These are phyloP conservation scores for Synergus laeviventris DNA, from an alignment of 2,888 invertebrate species.

Conservation along the genomic window DNA sequence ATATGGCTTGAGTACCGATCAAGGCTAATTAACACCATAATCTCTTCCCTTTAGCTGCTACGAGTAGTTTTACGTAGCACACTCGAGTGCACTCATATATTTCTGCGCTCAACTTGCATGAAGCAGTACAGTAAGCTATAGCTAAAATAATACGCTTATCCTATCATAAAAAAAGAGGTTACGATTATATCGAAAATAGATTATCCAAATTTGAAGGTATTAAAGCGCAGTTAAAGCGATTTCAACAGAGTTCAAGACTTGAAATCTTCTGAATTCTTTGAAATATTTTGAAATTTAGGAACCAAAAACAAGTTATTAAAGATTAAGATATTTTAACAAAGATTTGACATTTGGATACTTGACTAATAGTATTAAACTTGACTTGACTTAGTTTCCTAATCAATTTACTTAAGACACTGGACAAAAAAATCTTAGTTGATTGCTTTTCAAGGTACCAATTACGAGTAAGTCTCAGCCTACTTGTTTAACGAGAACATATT, in stretches of 20 bases:
- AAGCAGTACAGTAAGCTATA: neutral
- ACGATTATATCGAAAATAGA: no score
- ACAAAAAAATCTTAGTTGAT: neutral
- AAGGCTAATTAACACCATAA: slow-evolving; percentile 44
- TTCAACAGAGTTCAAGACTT: no score
- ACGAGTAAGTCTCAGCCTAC: neutral
- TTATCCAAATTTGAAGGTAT: no score
- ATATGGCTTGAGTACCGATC: slow-evolving; percentile 44
- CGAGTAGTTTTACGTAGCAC: neutral
- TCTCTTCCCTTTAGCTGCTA: slow-evolving; percentile 20
- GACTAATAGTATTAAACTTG: no score
- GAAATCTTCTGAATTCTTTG: no score
- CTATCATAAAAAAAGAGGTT: no score
- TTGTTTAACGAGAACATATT: neutral
- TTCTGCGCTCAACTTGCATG: neutral
- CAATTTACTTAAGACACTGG: neutral
- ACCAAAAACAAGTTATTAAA: no score
- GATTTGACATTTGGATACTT: no score
- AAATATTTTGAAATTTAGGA: no score
- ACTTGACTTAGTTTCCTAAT: neutral
- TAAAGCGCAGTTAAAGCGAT: no score
- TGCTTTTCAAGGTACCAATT: neutral
- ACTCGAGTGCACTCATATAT: neutral
- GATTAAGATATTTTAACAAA: no score
- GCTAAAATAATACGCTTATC: neutral